Percentiles rank a stretch among this genome's conserved stretches.
Conservation (phyloP, 2,888 invertebrate species). For the Lamproptera curius region DNA sequence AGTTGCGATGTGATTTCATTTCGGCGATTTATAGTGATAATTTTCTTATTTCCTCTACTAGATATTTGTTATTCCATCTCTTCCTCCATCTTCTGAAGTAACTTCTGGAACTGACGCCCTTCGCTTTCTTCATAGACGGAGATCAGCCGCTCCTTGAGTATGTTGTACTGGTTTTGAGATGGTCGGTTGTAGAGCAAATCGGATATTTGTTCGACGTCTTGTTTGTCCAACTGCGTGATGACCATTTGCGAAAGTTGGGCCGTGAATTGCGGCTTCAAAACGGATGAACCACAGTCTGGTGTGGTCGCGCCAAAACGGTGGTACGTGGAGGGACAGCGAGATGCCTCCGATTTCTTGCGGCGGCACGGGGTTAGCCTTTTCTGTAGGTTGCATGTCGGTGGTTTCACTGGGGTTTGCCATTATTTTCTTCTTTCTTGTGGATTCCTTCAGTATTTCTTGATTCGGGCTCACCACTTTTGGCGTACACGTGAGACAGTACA, state of each 20-base stretch:
- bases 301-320: neutral
- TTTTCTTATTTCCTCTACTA: neutral
- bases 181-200: neutral
- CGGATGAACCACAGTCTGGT: neutral
- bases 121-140: too few species aligned
- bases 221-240: neutral
- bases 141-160: neutral
- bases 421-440: too few species aligned
- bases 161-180: neutral
- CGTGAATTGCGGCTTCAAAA: neutral
- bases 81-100: neutral
- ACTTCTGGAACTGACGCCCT: neutral
- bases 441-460: too few species aligned
- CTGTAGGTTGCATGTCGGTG: neutral
- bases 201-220: neutral
- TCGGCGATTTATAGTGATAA: neutral
- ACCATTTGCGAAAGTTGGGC: neutral
- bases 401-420: too few species aligned
- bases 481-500: too few species aligned
- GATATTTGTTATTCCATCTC: neutral
- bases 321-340: neutral
- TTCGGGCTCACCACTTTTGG: too few species aligned
- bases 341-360: neutral
- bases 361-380: neutral
- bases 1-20: neutral